phyloP scores from a whole-genome alignment of 2,888 invertebrate genomes.

The Chromoteleia sp. region DNA sequence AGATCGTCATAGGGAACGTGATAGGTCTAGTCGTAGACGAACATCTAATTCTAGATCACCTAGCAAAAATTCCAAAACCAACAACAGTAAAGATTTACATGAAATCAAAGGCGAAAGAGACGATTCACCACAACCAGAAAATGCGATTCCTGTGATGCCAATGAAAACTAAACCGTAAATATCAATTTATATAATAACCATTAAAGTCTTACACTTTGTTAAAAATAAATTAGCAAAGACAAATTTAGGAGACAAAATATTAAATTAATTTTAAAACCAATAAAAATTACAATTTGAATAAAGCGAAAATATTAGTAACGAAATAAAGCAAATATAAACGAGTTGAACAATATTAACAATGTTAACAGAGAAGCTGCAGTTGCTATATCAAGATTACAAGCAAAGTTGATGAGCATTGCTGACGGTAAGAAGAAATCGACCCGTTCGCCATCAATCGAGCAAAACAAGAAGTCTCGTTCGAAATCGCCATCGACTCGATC shows the following conservation, averaged over 20 bases:
- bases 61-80: conserved; percentile 76
- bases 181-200: not conserved
- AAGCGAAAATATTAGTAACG: too few species aligned
- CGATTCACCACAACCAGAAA: conserved; percentile 81
- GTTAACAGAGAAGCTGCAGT: conserved; percentile 83
- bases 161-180: conserved; percentile 83
- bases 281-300: too few species aligned
- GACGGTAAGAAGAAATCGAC: conserved; percentile 85
- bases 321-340: too few species aligned
- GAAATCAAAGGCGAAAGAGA: conserved; percentile 81
- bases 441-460: conserved; percentile 80
- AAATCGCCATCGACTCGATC: conserved; percentile 79
- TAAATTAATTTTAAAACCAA: not conserved
- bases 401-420: conserved; percentile 87
- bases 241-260: too few species aligned
- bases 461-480: conserved; percentile 77
- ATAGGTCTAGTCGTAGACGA: conserved; percentile 81
- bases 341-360: too few species aligned
- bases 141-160: conserved; percentile 82
- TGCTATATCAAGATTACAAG: conserved; percentile 87
- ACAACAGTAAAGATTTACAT: conserved; percentile 77
- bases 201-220: too few species aligned
- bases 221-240: too few species aligned
- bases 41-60: conserved; percentile 81
- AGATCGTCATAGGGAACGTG: conserved; percentile 83